phyloP scores from a whole-genome alignment of 2,113 vertebrate genomes.

The Entelurus aequoreus region DNA sequence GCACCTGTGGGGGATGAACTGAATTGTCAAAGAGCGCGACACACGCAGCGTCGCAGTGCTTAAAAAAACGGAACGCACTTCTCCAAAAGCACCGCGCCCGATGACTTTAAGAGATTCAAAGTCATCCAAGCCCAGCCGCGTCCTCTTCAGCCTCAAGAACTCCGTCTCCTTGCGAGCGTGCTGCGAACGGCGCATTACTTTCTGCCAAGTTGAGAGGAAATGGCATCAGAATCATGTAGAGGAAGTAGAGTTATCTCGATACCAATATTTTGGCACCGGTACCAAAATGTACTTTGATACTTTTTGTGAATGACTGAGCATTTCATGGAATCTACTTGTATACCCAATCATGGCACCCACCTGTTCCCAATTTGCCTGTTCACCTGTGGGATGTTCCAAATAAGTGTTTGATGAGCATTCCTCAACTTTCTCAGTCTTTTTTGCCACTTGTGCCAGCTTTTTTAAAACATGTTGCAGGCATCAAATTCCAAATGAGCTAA shows the following conservation, averaged over 20 bases:
- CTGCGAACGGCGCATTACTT: constrained; percentile 89
- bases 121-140: constrained; percentile 90
- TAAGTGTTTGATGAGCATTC: too few relatives aligned
- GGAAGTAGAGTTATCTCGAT: not conserved
- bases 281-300: too few relatives aligned
- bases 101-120: constrained; percentile 98
- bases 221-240: not conserved
- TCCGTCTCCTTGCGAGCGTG: constrained; percentile 97
- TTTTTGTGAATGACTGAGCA: too few relatives aligned
- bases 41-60: not conserved
- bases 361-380: too few relatives aligned
- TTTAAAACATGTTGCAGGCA: too few relatives aligned
- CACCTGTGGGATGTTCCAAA: too few relatives aligned
- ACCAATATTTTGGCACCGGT: too few relatives aligned
- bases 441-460: too few relatives aligned
- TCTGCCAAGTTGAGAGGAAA: constrained; percentile 64
- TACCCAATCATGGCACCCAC: too few relatives aligned
- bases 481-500: too few relatives aligned
- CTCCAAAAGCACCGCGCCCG: constrained; percentile 94
- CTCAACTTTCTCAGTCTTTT: too few relatives aligned
- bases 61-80: constrained; percentile 66
- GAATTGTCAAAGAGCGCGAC: not conserved
- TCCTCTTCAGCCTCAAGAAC: constrained; percentile 92
- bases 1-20: constrained; percentile 72
- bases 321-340: too few relatives aligned